Evolutionary conservation across 2,797 vertebrate species (phyloP).

Genomic region (Eurystomus glaucurus): DNA sequence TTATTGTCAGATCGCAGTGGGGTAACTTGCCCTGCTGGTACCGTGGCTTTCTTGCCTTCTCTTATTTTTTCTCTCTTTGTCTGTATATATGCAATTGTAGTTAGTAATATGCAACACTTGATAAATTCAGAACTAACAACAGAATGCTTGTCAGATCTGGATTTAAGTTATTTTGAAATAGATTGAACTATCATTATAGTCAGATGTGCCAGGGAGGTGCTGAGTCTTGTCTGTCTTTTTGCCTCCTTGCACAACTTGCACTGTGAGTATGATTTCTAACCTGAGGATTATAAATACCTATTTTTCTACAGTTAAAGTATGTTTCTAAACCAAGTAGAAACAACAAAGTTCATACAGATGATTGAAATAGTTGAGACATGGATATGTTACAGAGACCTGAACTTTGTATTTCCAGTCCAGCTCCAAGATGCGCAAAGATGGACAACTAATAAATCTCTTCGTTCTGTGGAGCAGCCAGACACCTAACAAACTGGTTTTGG

Average conservation of each 20-base stretch:
- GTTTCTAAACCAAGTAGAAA: background rate
- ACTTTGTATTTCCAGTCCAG: background rate
- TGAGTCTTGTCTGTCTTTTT: background rate
- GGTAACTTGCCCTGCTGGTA: background rate
- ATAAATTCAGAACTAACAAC: background rate
- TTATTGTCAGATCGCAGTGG: background rate
- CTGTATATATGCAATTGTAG: background rate
- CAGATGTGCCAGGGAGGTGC: background rate
- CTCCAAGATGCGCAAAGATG: background rate
- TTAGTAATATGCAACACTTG: background rate
- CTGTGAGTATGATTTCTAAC: background rate
- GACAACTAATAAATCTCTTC: background rate
- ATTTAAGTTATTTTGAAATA: background rate
- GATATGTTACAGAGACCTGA: background rate
- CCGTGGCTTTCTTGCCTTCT: fast-evolving
- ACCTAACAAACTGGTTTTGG: background rate
- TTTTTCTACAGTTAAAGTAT: background rate
- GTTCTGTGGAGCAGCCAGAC: background rate
- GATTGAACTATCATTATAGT: background rate
- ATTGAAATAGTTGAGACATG: background rate
- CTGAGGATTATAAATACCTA: background rate
- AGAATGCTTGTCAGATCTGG: background rate
- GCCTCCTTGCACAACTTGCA: background rate
- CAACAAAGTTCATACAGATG: background rate
- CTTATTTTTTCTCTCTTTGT: background rate